Conservation (phyloP, 2,113 vertebrate genomes). For the Anseranas semipalmata region DNA sequence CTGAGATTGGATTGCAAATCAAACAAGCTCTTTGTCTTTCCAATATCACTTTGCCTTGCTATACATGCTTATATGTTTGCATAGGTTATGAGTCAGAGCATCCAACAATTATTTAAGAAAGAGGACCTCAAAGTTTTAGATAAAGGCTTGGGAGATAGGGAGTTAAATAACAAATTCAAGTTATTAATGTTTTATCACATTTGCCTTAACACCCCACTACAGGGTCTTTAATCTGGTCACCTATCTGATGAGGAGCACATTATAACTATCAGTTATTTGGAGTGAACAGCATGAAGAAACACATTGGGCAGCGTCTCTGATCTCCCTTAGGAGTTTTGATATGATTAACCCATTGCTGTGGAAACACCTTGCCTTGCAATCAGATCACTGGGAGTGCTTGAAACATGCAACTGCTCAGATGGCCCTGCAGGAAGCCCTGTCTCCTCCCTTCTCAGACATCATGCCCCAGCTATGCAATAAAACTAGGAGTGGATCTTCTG, state of each 20-base stretch:
- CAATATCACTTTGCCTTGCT: neutral
- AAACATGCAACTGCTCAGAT: neutral
- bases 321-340: neutral
- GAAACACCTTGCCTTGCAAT: neutral
- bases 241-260: neutral
- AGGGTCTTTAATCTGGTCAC: neutral
- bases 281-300: neutral
- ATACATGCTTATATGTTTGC: conserved; percentile 39
- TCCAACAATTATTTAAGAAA: conserved; percentile 33
- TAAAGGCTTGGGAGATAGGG: neutral
- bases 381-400: neutral
- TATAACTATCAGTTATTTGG: neutral
- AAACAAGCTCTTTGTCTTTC: neutral
- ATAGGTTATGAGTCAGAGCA: conserved; percentile 27
- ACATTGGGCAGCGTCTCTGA: neutral
- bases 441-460: neutral
- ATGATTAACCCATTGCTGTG: neutral
- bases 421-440: neutral
- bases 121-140: neutral
- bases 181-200: neutral
- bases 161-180: too few relatives aligned
- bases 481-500: neutral
- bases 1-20: too few relatives aligned
- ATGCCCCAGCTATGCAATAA: neutral
- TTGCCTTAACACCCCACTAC: neutral